Evolutionary conservation across 1,140 invertebrate genomes (phyloP).

Genomic region (Drosophila nigromelanica): DNA sequence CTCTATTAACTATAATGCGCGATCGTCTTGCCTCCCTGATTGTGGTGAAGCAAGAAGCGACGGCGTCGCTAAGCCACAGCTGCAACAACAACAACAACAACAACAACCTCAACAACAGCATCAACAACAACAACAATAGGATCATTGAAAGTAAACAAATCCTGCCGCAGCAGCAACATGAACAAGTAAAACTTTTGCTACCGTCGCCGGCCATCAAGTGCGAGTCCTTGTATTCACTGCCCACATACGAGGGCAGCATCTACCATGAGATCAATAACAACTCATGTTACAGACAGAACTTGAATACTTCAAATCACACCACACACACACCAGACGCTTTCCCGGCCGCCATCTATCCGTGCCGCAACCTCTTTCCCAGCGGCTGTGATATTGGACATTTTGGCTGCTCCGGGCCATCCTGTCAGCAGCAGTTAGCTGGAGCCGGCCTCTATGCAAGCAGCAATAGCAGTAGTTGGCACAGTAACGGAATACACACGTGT

Average conservation of each 20-base stretch:
- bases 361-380: slow-evolving; percentile 78
- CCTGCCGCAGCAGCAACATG: slow-evolving; percentile 32
- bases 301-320: slow-evolving; percentile 39
- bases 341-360: slow-evolving; percentile 73
- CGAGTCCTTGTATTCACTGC: slow-evolving; percentile 49
- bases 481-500: slow-evolving; percentile 54
- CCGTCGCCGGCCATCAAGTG: slow-evolving; percentile 57
- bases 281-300: slow-evolving; percentile 67
- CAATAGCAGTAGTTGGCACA: slow-evolving; percentile 36
- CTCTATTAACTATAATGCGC: slow-evolving; percentile 70
- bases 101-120: slow-evolving; percentile 8
- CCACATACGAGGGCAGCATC: slow-evolving; percentile 38
- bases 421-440: slow-evolving; percentile 6
- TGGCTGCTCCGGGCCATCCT: slow-evolving; percentile 37
- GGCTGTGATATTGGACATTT: slow-evolving; percentile 75
- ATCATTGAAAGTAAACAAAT: slow-evolving; percentile 6
- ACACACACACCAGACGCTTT: slow-evolving; percentile 8
- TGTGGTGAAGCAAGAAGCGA: slow-evolving; percentile 82
- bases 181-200: slow-evolving; percentile 27
- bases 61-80: slow-evolving; percentile 25
- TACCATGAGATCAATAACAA: slow-evolving; percentile 76
- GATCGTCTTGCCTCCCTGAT: slow-evolving; percentile 83
- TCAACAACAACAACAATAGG: slow-evolving; percentile 21
- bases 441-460: not conserved
- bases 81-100: slow-evolving; percentile 27